Percentiles rank a stretch among this genome's conserved stretches.
These are phyloP conservation scores for Genyomyrus donnyi DNA, from an alignment of 2,113 vertebrate species.

Conservation along the genomic window DNA sequence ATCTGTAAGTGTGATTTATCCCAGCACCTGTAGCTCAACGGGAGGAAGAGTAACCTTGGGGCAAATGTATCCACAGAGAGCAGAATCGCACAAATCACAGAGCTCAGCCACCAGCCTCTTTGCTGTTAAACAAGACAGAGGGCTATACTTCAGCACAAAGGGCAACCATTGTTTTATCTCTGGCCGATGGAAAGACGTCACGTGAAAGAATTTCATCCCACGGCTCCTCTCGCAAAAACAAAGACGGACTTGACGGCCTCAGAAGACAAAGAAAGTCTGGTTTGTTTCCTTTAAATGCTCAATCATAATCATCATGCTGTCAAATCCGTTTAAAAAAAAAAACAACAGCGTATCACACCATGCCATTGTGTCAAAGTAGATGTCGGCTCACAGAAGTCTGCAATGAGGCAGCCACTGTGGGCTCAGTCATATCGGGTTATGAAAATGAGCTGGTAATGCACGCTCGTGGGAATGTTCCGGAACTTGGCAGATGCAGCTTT, in stretches of 20 bases:
- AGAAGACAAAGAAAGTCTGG: not conserved
- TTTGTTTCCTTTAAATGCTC: not conserved
- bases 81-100: not conserved
- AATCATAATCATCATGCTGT: not conserved
- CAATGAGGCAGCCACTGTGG: not conserved
- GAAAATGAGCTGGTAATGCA: conserved; percentile 21
- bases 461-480: conserved; percentile 26
- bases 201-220: not conserved
- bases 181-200: not conserved
- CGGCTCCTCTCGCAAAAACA: conserved; percentile 9
- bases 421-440: conserved; percentile 17
- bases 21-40: not conserved
- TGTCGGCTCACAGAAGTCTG: not conserved
- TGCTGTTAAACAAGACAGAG: not conserved
- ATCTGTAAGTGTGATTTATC: conserved; percentile 12
- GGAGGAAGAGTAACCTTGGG: not conserved
- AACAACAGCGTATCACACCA: not conserved
- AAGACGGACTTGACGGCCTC: not conserved
- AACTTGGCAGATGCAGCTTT: conserved; percentile 36
- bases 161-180: conserved; percentile 4
- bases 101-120: not conserved
- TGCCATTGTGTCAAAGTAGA: not conserved
- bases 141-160: conserved; percentile 1
- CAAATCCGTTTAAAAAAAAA: not conserved
- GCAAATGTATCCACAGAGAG: not conserved